Conservation (phyloP, 2,797 vertebrate genomes). For the Psittacula echo region DNA sequence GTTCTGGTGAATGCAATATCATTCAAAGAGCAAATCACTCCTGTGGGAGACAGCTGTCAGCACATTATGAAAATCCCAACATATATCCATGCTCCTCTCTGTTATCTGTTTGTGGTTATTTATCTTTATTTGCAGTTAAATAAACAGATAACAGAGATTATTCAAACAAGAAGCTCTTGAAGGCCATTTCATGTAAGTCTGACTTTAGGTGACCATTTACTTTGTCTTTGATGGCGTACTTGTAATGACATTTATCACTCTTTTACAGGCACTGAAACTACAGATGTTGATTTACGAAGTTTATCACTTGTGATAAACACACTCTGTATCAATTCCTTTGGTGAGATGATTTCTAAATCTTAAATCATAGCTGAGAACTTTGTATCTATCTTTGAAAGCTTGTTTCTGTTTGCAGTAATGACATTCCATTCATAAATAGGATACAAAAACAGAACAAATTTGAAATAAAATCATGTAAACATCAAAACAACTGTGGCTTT, state of each 20-base stretch:
- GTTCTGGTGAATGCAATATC: neutral
- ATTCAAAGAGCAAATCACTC: neutral
- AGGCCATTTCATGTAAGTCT: neutral
- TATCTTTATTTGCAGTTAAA: constrained; percentile 1
- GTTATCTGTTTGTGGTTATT: neutral
- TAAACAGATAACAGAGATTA: neutral
- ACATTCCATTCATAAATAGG: neutral
- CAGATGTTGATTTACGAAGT: neutral
- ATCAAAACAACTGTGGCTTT: neutral
- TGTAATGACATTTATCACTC: neutral
- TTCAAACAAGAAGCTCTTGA: neutral
- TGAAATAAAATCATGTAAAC: neutral
- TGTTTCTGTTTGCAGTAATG: neutral
- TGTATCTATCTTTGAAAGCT: neutral
- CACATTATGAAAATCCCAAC: neutral
- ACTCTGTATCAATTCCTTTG: neutral
- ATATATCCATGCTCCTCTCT: neutral
- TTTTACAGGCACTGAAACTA: neutral
- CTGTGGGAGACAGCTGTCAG: neutral
- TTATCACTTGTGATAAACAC: neutral
- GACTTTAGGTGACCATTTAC: neutral
- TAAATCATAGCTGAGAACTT: neutral
- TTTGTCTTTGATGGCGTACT: neutral
- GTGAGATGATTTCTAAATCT: neutral
- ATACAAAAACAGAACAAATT: neutral